Evolutionary conservation across 2,113 vertebrate genomes (phyloP), one percentile per base, ranked within the genome.

Genomic region (Tachysurus fulvidraco): DNA sequence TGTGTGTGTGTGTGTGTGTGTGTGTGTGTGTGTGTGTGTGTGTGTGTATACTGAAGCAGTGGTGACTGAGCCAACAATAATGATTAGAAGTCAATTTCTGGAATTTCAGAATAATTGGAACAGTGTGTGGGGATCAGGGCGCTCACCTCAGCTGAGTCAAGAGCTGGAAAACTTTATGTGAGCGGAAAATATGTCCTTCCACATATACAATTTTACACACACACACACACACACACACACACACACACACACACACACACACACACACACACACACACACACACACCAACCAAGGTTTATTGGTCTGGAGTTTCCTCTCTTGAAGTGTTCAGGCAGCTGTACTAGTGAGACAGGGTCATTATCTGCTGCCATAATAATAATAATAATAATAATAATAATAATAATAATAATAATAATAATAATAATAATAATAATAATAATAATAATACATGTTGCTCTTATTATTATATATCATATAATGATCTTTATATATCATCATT

Each of bases 41-140:
- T 46, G 69, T 73, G 6, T 71, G 36, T 44, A 14, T 57, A 19
- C 17, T 36, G n/a, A 57, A 3, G 57, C 46, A 57, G 30, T 28
- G 4, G 36, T 17, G 77, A 57, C 77, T 8, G 10, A 57, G 52
- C 80, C 80, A 82, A 82, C 80, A 60, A 64, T 50, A 82, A 82
- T 82, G 57, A 82, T 64, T 36, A 82, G 80, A 65, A 65, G 41
- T 82, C 23, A 46, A 82, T 82, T 62, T 60, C 21, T 82, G 80
- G 60, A 82, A 82, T 82, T 62, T 44, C 30, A 4, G 41, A 65
- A 50, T 82, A 82, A 82, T 65, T 82, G 80, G 60, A 74, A 85
- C 30, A 54, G 36, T 59, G 67, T 74, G 69, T 85, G 69, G 6
- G 54, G 54, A 76, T 85, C 67, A 85, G 30, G 2, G 55, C 50